phyloP scores from a whole-genome alignment of 1,140 invertebrate genomes.

The Xylocopa sonorina region DNA sequence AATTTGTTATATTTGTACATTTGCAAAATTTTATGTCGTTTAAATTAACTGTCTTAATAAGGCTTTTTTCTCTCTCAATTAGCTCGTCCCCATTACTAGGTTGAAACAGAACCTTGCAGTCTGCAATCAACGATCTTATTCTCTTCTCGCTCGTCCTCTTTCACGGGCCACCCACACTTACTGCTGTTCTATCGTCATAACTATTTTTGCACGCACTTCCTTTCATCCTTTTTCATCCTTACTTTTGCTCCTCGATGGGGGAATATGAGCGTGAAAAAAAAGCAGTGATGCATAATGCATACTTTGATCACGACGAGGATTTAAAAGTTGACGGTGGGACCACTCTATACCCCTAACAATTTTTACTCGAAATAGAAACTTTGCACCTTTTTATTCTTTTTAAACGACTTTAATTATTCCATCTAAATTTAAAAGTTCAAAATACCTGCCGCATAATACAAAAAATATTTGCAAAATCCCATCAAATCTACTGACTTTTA shows the following conservation, averaged over 20 bases:
- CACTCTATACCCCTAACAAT: no score
- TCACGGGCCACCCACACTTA: constrained; percentile 14
- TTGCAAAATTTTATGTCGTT: not conserved
- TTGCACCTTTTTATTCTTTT: not conserved
- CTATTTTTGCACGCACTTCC: constrained; percentile 44
- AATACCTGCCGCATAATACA: no score
- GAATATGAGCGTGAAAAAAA: constrained; percentile 9
- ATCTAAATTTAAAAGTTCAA: no score
- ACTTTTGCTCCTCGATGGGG: constrained; percentile 32
- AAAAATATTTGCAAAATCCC: not conserved
- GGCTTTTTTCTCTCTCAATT: not conserved
- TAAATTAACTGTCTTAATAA: not conserved
- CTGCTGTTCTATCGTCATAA: constrained; percentile 32
- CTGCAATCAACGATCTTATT: constrained; percentile 46
- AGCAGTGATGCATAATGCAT: constrained; percentile 32
- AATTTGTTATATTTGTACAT: not conserved
- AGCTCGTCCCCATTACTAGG: constrained; percentile 24
- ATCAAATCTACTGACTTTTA: not conserved
- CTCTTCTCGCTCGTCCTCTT: constrained; percentile 12
- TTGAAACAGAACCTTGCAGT: constrained; percentile 22
- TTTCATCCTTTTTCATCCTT: constrained; percentile 39
- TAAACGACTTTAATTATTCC: not conserved
- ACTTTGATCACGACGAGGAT: constrained; percentile 30
- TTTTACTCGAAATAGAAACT: no score
- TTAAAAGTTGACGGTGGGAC: constrained; percentile 4